Evolutionary conservation across 2,113 vertebrate species (phyloP), one percentile per base, ranked within the genome.

Genomic region (Lamprologus callipterus): DNA sequence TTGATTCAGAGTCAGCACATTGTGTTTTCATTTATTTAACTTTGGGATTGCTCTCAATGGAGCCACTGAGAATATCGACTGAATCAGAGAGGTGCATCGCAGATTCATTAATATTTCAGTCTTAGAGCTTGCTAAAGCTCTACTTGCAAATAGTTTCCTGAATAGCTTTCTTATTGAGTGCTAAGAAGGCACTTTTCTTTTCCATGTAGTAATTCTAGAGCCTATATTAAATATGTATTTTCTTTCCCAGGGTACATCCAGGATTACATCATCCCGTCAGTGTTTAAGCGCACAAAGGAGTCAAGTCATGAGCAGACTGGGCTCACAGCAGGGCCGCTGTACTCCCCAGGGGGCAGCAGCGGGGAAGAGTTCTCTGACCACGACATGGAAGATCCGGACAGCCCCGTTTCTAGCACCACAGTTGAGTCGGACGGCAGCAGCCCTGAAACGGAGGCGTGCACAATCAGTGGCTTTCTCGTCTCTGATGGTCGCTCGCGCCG

Each of bases 331-430:
- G 60, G 78, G 82, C 31, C 91, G 49, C 88, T 85, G 85, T 94
- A 87, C 80, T 94, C 89, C 70, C 88, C 84, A 1, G 91, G 87
- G 4, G 92, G 92, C 28, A 92, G 94, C 28, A 82, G 54, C 1
- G 95, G 90, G 19, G 95, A 95, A 16, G 95, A 95, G 57, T 95
- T 93, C 89, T 94, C 95, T 2, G 95, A 95, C 84, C 92, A 93
- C 3, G 95, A 95, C 78, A 92, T 91, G 88, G 94, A 95, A 47
- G 80, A 84, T 17, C 95, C 94, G 0, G 93, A 94, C 88, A 95
- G 93, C 85, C 95, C 95, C 1, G 63, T 84, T 19, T 95, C 93
- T 81, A 92, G 86, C 37, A 31, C 82, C 26, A 93, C 95, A 8
- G 63, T 26, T 0, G 94, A 94, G 80, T 94, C 92, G 2, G 91